Conservation (phyloP, 1,140 invertebrate species). For the Notospermus geniculatus region DNA sequence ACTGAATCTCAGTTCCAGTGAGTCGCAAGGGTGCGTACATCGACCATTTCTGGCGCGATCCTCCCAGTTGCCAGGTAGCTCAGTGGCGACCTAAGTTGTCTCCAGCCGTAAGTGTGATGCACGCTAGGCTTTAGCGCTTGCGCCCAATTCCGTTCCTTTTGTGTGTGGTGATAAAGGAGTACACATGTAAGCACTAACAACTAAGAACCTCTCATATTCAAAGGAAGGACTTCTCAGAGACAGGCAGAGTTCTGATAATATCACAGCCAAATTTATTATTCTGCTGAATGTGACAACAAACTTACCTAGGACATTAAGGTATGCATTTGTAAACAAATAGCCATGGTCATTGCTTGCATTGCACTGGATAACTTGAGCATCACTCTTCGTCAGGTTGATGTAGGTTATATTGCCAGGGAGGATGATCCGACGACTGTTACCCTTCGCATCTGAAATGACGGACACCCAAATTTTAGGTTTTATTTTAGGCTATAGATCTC, state of each 20-base stretch:
- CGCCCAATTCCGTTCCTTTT: not conserved
- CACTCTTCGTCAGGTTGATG: conserved; percentile 76
- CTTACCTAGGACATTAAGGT: conserved; percentile 88
- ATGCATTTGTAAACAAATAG: conserved; percentile 97
- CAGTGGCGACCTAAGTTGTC: too few species aligned
- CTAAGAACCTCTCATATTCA: not conserved
- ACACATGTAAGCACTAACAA: not conserved
- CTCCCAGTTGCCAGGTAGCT: too few species aligned
- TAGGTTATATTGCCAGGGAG: conserved; percentile 75
- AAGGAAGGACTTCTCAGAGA: too few species aligned
- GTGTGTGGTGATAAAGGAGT: too few species aligned
- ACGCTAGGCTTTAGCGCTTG: too few species aligned
- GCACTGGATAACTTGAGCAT: conserved; percentile 97
- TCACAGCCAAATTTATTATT: not conserved
- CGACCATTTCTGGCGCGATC: too few species aligned
- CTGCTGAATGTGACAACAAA: conserved; percentile 5
- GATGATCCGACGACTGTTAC: conserved; percentile 68
- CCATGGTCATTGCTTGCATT: conserved; percentile 98
- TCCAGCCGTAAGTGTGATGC: too few species aligned
- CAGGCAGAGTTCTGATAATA: not conserved
- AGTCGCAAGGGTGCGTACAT: too few species aligned
- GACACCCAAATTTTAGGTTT: conserved; percentile 14
- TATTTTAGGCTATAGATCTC: not conserved
- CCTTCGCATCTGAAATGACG: conserved; percentile 62
- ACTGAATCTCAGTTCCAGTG: too few species aligned